A percentile compares a stretch with the other conserved stretches of the same genome.
phyloP scores from a whole-genome alignment of 2,113 vertebrate species.

The Prolemur simus region DNA sequence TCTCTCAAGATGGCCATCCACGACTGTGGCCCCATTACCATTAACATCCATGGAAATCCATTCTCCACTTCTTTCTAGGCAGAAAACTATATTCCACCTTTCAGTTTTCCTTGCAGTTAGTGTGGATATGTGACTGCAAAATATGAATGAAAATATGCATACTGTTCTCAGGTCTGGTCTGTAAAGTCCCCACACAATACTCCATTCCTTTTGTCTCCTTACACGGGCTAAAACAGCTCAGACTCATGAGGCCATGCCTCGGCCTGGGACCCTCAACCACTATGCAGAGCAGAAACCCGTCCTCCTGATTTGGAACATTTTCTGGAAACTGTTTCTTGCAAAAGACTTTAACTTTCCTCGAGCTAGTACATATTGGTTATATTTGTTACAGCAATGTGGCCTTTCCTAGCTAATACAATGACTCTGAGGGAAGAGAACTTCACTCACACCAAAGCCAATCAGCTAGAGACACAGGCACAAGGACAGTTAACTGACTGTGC shows the following conservation, averaged over 20 bases:
- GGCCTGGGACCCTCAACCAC: neutral
- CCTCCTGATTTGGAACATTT: neutral
- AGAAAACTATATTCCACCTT: neutral
- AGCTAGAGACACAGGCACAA: neutral
- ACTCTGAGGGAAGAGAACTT: neutral
- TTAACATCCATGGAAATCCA: neutral
- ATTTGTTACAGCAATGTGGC: neutral
- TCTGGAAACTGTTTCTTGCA: neutral
- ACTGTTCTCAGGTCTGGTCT: neutral
- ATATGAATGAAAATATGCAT: neutral
- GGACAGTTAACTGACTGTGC: neutral
- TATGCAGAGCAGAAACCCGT: neutral
- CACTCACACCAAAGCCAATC: neutral
- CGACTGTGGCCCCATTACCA: neutral
- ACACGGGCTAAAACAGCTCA: neutral
- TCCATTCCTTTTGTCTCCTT: neutral
- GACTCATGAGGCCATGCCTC: rapidly evolving
- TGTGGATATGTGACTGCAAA: neutral
- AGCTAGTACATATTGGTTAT: neutral
- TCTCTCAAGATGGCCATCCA: neutral
- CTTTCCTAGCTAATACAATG: neutral
- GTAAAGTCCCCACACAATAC: neutral
- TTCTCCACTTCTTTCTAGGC: neutral
- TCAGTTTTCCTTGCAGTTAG: neutral
- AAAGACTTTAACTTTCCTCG: neutral